Evolutionary conservation across 2,113 vertebrate genomes (phyloP).

Genomic region (Cryptomyrus ogoouensis): DNA sequence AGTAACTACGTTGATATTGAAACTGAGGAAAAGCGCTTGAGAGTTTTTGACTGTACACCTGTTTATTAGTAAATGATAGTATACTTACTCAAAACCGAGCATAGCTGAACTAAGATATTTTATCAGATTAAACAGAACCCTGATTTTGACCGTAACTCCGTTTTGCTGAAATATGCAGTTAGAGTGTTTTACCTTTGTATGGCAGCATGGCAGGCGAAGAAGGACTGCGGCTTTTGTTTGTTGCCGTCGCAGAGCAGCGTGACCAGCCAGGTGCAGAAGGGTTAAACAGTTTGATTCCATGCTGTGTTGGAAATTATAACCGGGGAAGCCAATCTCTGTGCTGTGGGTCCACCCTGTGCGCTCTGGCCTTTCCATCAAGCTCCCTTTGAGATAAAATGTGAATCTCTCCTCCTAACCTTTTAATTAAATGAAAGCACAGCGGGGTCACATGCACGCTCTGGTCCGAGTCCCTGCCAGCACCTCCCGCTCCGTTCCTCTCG

Average conservation of each 20-base stretch:
- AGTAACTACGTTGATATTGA: not conserved
- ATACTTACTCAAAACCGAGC: not conserved
- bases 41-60: not conserved
- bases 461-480: not conserved
- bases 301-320: conserved; percentile 22
- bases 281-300: conserved; percentile 12
- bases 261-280: not conserved
- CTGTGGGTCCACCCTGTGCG: not conserved
- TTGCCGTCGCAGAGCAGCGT: not conserved
- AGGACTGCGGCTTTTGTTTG: not conserved
- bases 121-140: not conserved
- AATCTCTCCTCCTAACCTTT: conserved; percentile 34
- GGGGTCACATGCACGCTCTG: not conserved
- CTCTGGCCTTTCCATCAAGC: conserved; percentile 18
- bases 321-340: conserved; percentile 20
- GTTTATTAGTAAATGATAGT: not conserved
- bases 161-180: not conserved
- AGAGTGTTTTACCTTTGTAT: not conserved
- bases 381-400: conserved; percentile 35
- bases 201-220: not conserved
- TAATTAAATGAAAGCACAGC: conserved; percentile 35
- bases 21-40: not conserved
- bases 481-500: not conserved
- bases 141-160: not conserved
- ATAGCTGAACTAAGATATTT: not conserved